Evolutionary conservation across 2,888 invertebrate genomes (phyloP).

Genomic region (Caenorhabditis sp.): DNA sequence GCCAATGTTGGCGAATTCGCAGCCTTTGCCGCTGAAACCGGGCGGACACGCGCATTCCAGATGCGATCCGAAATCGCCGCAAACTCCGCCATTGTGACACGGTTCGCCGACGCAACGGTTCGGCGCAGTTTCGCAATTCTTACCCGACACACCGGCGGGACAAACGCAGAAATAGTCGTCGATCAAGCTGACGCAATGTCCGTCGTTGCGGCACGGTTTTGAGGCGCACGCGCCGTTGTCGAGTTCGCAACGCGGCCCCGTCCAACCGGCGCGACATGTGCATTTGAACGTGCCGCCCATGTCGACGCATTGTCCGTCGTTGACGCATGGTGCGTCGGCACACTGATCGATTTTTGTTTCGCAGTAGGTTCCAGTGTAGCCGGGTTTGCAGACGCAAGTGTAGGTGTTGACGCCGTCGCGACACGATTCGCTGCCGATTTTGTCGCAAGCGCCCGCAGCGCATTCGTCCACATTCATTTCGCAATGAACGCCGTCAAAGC

Average conservation of each 20-base stretch:
- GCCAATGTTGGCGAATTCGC: constrained; percentile 53
- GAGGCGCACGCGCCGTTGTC: constrained; percentile 87
- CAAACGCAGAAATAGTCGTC: constrained; percentile 86
- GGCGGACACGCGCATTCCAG: constrained; percentile 88
- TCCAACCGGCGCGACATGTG: constrained; percentile 78
- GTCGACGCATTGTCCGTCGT: constrained; percentile 74
- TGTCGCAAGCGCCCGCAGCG: constrained; percentile 70
- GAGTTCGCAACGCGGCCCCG: constrained; percentile 78
- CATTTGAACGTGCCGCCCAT: constrained; percentile 84
- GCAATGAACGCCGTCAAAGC: constrained; percentile 85
- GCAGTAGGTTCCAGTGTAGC: constrained; percentile 85
- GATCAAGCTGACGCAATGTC: constrained; percentile 86
- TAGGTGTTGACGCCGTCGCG: constrained; percentile 78
- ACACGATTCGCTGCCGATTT: constrained; percentile 75
- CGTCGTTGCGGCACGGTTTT: constrained; percentile 91
- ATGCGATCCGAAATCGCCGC: constrained; percentile 93
- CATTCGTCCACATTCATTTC: constrained; percentile 93
- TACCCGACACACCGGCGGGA: constrained; percentile 83
- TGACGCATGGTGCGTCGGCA: constrained; percentile 86
- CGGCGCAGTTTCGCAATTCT: constrained; percentile 94
- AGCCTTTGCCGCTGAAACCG: constrained; percentile 44
- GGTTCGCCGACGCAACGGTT: constrained; percentile 91
- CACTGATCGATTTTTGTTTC: constrained; percentile 79
- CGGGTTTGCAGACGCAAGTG: constrained; percentile 87
- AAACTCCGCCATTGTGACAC: constrained; percentile 93